Evolutionary conservation across 2,797 vertebrate genomes (phyloP), one percentile per base, ranked within the genome.

Genomic region (Scarus forsteni): DNA sequence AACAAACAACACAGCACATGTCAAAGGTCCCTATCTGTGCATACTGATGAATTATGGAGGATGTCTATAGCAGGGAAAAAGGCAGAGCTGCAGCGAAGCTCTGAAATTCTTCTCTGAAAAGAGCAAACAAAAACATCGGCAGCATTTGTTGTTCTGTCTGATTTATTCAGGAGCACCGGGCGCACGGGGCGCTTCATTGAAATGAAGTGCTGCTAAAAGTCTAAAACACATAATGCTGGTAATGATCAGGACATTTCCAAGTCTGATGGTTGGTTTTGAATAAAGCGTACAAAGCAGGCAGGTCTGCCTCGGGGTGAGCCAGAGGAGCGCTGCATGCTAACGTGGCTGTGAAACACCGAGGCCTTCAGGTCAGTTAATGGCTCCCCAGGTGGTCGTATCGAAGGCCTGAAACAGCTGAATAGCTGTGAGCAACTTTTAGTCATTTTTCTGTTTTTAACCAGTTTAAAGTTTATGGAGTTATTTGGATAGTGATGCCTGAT

Each of bases 11-110:
- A 51, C 66, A 69, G 73, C 64, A 46, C 45, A 60, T 53, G 50
- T 42, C 42, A 59, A 18, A 61, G 60, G 38, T 66, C 42, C 48
- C 15, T 35, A 13, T 58, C 53, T 57, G 45, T 65, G 66, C 54
- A 83, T 73, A 73, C 5, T 18, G 46, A 65, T 79, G 54, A 66
- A 58, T 49, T 53, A 36, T 13, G 12, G 50, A 61, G 10, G 36
- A 64, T 49, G 11, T 60, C 15, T 53, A 63, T 45, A 66, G 78
- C 56, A 74, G 64, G 50, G 65, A 63, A 62, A 35, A 43, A 69
- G 50, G 14, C 58, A 57, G 27, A 64, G 43, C 40, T 55, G 49
- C 62, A 65, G 8, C 7, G 40, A 27, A 38, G 58, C 14, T 50
- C 11, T 40, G 40, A 34, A 60, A n/a, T 53, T 66, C 45, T 5